Evolutionary conservation across 2,113 vertebrate genomes (phyloP).

Genomic region (Nesogale talazaci): DNA sequence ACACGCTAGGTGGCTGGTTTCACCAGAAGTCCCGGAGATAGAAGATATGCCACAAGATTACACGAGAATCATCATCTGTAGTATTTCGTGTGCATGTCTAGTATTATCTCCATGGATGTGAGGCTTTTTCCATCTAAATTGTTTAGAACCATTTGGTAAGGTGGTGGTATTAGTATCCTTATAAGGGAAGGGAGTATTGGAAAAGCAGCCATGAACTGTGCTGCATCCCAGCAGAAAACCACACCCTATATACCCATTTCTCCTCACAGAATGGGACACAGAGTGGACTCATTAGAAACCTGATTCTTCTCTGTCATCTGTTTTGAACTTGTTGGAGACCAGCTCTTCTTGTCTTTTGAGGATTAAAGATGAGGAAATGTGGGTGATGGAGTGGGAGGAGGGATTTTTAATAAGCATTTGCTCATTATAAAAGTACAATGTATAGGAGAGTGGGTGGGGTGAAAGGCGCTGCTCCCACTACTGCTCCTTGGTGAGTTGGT

Average conservation of each 20-base stretch:
- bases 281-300: not conserved
- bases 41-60: not conserved
- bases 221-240: accelerated
- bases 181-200: not conserved
- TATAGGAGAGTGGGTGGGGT: not conserved
- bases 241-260: accelerated
- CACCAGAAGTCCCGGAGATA: not conserved
- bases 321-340: not conserved
- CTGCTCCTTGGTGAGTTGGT: not conserved
- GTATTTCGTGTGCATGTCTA: not conserved
- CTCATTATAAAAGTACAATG: constrained; percentile 4
- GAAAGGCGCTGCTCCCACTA: not conserved
- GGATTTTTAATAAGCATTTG: constrained; percentile 31
- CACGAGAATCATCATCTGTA: not conserved
- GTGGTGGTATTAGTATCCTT: not conserved
- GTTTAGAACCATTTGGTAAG: not conserved
- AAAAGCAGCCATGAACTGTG: not conserved
- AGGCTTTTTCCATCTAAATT: not conserved
- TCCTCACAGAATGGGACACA: accelerated
- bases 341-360: not conserved
- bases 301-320: not conserved
- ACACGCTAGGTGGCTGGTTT: not conserved
- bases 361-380: not conserved
- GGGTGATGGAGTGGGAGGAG: not conserved
- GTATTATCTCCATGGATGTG: not conserved